Evolutionary conservation across 37 sponge, comb jelly and placozoan genomes (phyloP), one percentile per base, ranked within the genome.

Genomic region (Beroe ovata): DNA sequence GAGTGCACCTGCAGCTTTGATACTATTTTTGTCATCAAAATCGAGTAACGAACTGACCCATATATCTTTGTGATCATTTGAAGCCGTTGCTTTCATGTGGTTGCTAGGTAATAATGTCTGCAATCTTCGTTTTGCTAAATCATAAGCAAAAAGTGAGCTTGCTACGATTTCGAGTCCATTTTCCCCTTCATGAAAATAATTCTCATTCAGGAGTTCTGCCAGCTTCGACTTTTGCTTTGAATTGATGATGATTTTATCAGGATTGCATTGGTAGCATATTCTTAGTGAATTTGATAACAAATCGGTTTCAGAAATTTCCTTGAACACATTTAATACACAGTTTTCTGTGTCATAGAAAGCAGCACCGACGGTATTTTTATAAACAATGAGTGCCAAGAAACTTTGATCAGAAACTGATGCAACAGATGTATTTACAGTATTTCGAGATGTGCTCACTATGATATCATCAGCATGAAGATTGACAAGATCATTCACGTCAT

Each of bases 1-100:
- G 32, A 98, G 90, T 0, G 94, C 96, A 1, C 99, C 99, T 26
- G 84, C 84, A 77, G 84, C 84, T 41, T 77, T 77, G 0, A 77
- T 42, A 41, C 84, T 77, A 23, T 77, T 77, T 25, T 37, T 77
- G 38, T 77, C 84, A 14, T 36, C 84, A 42, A 77, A 77, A 77
- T 77, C 54, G 1, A 77, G 54, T 1, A 77, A 23, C 25, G 84
- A 77, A 26, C 84, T 41, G 1, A 36, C 54, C 84, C 84, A 77
- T 42, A 77, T 19, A 41, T 77, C 84, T 77, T 36, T 77, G 35
- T 77, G 84, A 1, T 77, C 54, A 40, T 77, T 36, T 39, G 84
- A 32, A 8, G 38, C 35, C 0, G 18, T 54, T 41, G 54, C 11
- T 66, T 25, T 14, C 2, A 3, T 11, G 1, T 66, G 69, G 30